A percentile compares a stretch with the other conserved stretches of the same genome.
phyloP scores from a whole-genome alignment of 2,888 invertebrate genomes.

The Metalampra italica region DNA sequence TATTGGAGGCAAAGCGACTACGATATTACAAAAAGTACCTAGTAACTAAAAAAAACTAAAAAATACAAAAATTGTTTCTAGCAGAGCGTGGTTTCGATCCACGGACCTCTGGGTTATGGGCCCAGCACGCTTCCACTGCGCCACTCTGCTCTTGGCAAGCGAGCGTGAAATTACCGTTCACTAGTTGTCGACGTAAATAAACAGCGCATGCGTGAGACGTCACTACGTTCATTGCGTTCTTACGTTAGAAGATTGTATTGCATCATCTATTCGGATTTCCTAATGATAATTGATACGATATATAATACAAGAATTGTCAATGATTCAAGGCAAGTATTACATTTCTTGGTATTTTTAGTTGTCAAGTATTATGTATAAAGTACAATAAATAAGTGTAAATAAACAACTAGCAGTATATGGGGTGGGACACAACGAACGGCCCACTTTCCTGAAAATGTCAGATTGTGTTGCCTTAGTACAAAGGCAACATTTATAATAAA shows the following conservation, averaged over 20 bases:
- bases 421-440: too few relatives aligned
- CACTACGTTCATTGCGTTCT: slow-evolving; percentile 9
- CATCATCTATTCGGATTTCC: slow-evolving; percentile 15
- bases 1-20: too few relatives aligned
- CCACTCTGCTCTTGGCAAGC: slow-evolving; percentile 81
- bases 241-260: slow-evolving; percentile 9
- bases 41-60: background rate
- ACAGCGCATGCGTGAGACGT: slow-evolving; percentile 33
- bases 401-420: too few relatives aligned
- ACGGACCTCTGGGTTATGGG: slow-evolving; percentile 94
- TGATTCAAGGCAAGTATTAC: too few relatives aligned
- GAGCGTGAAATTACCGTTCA: slow-evolving; percentile 31
- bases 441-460: too few relatives aligned
- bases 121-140: slow-evolving; percentile 91
- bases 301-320: background rate
- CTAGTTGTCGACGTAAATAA: slow-evolving; percentile 10
- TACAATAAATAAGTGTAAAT: too few relatives aligned
- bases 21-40: too few relatives aligned
- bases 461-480: too few relatives aligned
- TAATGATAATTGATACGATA: slow-evolving; percentile 18
- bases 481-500: too few relatives aligned
- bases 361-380: too few relatives aligned
- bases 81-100: slow-evolving; percentile 92
- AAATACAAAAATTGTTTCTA: slow-evolving; percentile 42
- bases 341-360: too few relatives aligned